phyloP scores from a whole-genome alignment of 2,888 invertebrate species.

The Drosophila pseudotakahashii region DNA sequence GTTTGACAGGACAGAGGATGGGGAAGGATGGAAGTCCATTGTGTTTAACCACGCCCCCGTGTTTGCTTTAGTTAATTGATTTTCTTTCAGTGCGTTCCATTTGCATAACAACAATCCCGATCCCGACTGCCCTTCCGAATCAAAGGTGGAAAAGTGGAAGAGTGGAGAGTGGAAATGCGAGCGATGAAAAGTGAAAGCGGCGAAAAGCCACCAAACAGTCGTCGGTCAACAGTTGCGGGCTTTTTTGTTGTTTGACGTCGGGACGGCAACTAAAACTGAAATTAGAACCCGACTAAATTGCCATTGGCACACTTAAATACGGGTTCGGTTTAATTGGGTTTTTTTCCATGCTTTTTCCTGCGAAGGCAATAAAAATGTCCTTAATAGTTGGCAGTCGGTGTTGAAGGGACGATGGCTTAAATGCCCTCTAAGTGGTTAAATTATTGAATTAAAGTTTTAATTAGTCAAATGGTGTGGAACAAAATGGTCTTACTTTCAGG shows the following conservation, averaged over 20 bases:
- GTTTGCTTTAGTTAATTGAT: constrained; percentile 76
- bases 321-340: constrained; percentile 45
- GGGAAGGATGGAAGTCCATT: constrained; percentile 31
- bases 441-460: constrained; percentile 28
- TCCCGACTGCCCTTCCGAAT: constrained; percentile 41
- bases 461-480: not conserved
- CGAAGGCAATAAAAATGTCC: constrained; percentile 30
- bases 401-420: constrained; percentile 10
- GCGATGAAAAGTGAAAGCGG: constrained; percentile 46
- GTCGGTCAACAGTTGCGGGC: constrained; percentile 34
- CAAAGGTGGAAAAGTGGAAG: constrained; percentile 1
- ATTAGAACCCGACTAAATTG: constrained; percentile 39
- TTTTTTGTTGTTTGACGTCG: constrained; percentile 26
- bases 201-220: constrained; percentile 39
- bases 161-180: constrained; percentile 7
- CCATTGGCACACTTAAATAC: constrained; percentile 52
- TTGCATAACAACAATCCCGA: constrained; percentile 68
- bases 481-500: too few species aligned
- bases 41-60: constrained; percentile 48
- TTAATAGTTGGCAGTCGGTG: constrained; percentile 2
- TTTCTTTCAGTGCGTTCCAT: constrained; percentile 74
- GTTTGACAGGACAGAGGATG: constrained; percentile 52
- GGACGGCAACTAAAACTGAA: constrained; percentile 39
- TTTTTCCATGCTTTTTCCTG: not conserved
- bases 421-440: constrained; percentile 18